phyloP scores from a whole-genome alignment of 2,113 vertebrate species.

The Stictonetta naevosa region DNA sequence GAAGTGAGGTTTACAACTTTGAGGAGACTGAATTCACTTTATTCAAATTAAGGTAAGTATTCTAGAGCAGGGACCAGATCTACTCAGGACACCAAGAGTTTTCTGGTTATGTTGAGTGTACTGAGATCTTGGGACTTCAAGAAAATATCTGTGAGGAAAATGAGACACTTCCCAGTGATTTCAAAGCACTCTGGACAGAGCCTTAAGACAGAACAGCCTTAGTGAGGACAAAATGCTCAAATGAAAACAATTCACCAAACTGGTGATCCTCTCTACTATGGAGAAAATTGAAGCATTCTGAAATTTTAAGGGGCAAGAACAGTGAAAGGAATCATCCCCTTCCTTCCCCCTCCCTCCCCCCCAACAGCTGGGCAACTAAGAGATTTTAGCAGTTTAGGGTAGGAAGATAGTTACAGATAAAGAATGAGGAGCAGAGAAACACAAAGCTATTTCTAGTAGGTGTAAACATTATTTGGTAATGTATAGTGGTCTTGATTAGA shows the following conservation, averaged over 20 bases:
- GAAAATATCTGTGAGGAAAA: not conserved
- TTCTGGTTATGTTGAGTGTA: not conserved
- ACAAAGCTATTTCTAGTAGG: not conserved
- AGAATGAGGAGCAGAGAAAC: not conserved
- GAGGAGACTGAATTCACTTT: not conserved
- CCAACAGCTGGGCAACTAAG: fast-evolving
- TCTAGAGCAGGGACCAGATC: not conserved
- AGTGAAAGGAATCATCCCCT: not conserved
- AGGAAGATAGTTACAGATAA: not conserved
- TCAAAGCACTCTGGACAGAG: not conserved
- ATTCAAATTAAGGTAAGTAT: not conserved
- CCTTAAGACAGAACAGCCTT: not conserved
- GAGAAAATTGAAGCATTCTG: not conserved
- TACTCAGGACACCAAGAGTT: not conserved
- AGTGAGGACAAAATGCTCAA: not conserved
- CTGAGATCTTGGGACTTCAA: not conserved
- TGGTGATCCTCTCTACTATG: not conserved
- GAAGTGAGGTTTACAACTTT: not conserved
- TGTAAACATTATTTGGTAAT: not conserved
- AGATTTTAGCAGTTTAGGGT: not conserved
- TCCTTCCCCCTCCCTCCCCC: not conserved
- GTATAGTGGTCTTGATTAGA: not conserved
- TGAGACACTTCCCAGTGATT: not conserved
- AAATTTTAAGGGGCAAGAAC: not conserved
- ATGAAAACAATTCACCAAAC: not conserved